These are phyloP conservation scores for Akabosia matsudoensis DNA, from an alignment of 1,140 invertebrate genomes.

Conservation along the genomic window DNA sequence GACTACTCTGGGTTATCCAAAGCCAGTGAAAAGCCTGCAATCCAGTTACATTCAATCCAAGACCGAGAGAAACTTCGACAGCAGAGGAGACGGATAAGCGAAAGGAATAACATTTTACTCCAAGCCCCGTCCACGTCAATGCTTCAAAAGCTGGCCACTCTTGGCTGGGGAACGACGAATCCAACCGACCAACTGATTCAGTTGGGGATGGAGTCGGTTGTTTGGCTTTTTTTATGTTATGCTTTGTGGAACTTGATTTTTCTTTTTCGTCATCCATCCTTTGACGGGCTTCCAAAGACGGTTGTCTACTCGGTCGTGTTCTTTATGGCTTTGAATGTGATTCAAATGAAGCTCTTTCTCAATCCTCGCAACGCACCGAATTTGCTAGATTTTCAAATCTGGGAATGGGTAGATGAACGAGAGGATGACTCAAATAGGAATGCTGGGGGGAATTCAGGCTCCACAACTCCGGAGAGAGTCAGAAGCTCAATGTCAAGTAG, in stretches of 20 bases:
- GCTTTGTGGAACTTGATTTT: not conserved
- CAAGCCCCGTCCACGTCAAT: not conserved
- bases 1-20: not conserved
- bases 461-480: not conserved
- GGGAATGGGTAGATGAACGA: not conserved
- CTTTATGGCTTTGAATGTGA: not conserved
- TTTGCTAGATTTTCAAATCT: not conserved
- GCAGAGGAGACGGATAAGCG: not conserved
- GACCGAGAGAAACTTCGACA: not conserved
- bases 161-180: not conserved
- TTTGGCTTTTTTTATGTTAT: not conserved
- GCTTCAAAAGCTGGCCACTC: constrained; percentile 1
- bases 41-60: not conserved
- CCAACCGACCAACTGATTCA: not conserved
- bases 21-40: not conserved
- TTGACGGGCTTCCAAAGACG: not conserved
- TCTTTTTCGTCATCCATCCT: not conserved
- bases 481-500: not conserved
- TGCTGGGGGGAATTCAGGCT: not conserved
- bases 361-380: not conserved
- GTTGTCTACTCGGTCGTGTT: not conserved
- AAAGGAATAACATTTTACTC: not conserved
- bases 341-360: not conserved
- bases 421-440: not conserved
- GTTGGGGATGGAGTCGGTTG: not conserved